Evolutionary conservation across 2,113 vertebrate genomes (phyloP).

Genomic region (Lophius piscatorius): DNA sequence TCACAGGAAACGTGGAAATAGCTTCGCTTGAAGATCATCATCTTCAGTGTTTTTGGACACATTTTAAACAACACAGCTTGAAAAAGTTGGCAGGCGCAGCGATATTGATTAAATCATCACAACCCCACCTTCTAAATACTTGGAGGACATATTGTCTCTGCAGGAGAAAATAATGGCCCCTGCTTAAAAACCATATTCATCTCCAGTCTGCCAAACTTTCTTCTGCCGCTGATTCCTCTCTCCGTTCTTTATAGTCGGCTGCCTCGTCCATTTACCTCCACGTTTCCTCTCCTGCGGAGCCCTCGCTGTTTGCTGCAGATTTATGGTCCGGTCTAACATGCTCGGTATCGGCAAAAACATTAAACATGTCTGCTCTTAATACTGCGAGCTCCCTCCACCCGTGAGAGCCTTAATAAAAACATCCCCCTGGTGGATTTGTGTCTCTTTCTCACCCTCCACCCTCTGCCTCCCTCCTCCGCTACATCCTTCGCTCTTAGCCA

Average conservation of each 20-base stretch:
- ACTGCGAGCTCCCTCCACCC: slow-evolving; percentile 78
- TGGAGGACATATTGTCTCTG: slow-evolving; percentile 29
- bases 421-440: slow-evolving; percentile 77
- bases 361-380: slow-evolving; percentile 85
- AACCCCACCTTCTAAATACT: slow-evolving; percentile 8
- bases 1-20: slow-evolving; percentile 39
- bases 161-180: slow-evolving; percentile 31
- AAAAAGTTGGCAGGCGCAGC: slow-evolving; percentile 12
- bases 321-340: slow-evolving; percentile 77
- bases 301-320: slow-evolving; percentile 72
- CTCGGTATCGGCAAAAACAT: slow-evolving; percentile 84
- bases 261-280: slow-evolving; percentile 59
- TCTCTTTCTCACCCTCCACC: slow-evolving; percentile 70
- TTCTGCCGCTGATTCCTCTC: slow-evolving; percentile 54
- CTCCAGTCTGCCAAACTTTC: slow-evolving; percentile 47
- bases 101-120: slow-evolving; percentile 49
- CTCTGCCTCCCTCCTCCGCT: slow-evolving; percentile 26
- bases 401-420: slow-evolving; percentile 86
- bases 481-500: slow-evolving; percentile 48
- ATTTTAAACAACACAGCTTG: slow-evolving; percentile 21
- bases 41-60: neutral
- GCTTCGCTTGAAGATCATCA: slow-evolving; percentile 26
- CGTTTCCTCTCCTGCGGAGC: slow-evolving; percentile 53
- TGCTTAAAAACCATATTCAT: slow-evolving; percentile 43
- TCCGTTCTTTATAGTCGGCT: slow-evolving; percentile 58